phyloP scores from a whole-genome alignment of 2,888 invertebrate genomes.

The Lampropteryx suffumata region DNA sequence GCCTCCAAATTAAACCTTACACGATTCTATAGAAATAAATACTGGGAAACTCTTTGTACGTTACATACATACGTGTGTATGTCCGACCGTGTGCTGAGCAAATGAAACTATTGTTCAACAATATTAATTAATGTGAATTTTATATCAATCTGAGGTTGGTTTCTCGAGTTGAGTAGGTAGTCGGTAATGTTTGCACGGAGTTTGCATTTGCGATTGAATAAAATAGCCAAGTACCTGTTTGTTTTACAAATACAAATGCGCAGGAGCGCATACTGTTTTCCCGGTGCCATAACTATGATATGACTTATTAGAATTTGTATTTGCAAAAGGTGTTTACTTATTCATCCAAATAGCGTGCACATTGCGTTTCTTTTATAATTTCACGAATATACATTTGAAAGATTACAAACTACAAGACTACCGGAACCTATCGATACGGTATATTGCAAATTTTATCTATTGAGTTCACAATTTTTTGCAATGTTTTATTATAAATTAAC shows the following conservation, averaged over 20 bases:
- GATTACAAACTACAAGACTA: too few species aligned
- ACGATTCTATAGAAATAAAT: conserved; percentile 68
- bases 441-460: too few species aligned
- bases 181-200: conserved; percentile 27
- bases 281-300: not conserved
- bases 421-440: too few species aligned
- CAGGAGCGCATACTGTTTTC: conserved; percentile 7
- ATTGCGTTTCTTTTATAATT: too few species aligned
- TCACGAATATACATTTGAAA: too few species aligned
- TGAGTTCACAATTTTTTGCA: too few species aligned
- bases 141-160: conserved; percentile 56
- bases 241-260: conserved; percentile 14
- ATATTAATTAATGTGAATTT: conserved; percentile 70
- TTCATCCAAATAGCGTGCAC: too few species aligned
- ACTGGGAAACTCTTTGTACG: conserved; percentile 65
- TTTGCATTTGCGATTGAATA: conserved; percentile 32
- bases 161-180: conserved; percentile 29
- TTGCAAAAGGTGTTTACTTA: not conserved
- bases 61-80: conserved; percentile 42
- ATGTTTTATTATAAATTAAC: too few species aligned
- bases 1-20: conserved; percentile 60
- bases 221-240: conserved; percentile 23
- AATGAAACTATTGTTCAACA: conserved; percentile 72
- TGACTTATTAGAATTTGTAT: not conserved
- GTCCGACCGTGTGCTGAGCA: conserved; percentile 43